A percentile compares a stretch with the other conserved stretches of the same genome.
phyloP scores from a whole-genome alignment of 2,113 vertebrate species.

The Perca fluviatilis region DNA sequence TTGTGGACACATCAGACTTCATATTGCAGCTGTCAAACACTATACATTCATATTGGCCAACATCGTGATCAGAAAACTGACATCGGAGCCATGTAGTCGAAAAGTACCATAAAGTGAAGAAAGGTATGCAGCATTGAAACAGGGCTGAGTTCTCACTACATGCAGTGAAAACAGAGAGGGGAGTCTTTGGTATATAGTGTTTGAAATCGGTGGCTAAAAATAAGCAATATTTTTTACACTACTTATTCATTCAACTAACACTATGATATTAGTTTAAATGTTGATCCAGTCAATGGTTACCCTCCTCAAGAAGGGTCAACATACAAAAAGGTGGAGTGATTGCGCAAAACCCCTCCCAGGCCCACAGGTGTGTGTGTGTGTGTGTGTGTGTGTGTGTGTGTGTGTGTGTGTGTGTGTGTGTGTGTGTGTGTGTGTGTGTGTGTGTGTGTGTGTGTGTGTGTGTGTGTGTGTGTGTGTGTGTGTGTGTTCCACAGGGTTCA shows the following conservation, averaged over 20 bases:
- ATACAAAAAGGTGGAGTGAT: constrained; percentile 11
- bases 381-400: no score
- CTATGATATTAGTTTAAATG: background rate
- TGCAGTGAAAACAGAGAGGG: background rate
- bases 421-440: background rate
- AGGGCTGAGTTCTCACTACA: constrained; percentile 39
- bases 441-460: background rate
- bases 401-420: background rate
- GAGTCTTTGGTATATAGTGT: constrained; percentile 42
- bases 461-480: no score
- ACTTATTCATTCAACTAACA: background rate
- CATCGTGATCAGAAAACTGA: constrained; percentile 16
- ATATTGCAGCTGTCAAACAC: background rate
- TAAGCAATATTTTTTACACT: background rate
- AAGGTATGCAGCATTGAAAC: constrained; percentile 59
- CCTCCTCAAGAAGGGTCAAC: background rate
- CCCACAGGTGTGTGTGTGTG: no score
- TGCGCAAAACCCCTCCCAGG: no score
- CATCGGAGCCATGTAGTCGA: background rate
- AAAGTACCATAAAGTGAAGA: constrained; percentile 42
- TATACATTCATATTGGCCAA: constrained; percentile 22
- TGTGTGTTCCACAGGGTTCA: background rate
- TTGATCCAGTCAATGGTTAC: constrained; percentile 4
- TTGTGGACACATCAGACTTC: constrained; percentile 14
- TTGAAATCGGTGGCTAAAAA: background rate